Base-by-base conservation (phyloP, 2,113 vertebrate species). In the Gasterosteus aculeatus region DNA sequence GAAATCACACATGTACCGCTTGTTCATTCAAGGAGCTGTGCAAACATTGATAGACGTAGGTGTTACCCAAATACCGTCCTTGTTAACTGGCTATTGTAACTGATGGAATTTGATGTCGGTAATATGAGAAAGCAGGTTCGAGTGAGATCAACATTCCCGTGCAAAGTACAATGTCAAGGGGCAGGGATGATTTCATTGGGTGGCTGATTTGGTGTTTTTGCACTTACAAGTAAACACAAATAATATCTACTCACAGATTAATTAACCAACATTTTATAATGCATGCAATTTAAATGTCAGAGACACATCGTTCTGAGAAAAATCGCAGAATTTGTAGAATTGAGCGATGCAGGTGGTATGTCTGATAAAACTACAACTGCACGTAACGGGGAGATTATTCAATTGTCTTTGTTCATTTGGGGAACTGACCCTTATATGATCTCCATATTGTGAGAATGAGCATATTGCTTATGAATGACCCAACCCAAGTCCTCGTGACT, bases 161-260 rank as follows among this genome's bases (percentile, higher is more conserved):
- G 79, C 22, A 83, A 85, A 86, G 80, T 83, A 60, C 80, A 83
- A 59, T 66, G 80, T 86, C 82, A 83, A 80, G 77, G 81, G 22
- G 22, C 22, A 26, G 22, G 22, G 22, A 26, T 26, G 22, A 26
- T 26, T 26, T 75, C 70, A 83, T 85, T 75, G 72, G 77, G 76
- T 78, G 62, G 67, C 39, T 54, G 39, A 72, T 75, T 68, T 60
- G 75, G 78, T 56, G 33, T 53, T 82, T 85, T 78, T 65, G 70
- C 53, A 80, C 22, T 26, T 26, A 26, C 22, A 26, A 26, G 22
- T 26, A 26, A 26, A 26, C 22, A 26, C 22, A 26, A 26, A 26
- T 26, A 26, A 26, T 26, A 26, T 26, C 1, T 26, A 26, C 22
- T 26, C 22, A 26, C 22, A 26, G 22, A 26, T 26, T 26, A 26